phyloP scores from a whole-genome alignment of 2,113 vertebrate species.

The Bubalus kerabau region DNA sequence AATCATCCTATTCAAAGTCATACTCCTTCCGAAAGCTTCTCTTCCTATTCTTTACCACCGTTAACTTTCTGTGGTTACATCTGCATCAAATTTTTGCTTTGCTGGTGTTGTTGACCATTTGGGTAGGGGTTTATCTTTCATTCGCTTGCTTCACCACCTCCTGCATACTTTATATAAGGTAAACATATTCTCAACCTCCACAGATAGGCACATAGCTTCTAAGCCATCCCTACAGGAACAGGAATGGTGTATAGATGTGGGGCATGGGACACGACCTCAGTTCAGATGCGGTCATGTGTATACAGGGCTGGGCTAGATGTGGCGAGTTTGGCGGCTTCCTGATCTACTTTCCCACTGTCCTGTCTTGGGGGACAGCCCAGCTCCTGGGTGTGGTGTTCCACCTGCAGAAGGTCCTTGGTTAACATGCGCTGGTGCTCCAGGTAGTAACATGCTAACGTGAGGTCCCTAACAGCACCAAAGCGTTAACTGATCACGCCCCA shows the following conservation, averaged over 20 bases:
- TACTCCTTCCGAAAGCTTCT: not conserved
- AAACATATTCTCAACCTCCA: not conserved
- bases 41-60: not conserved
- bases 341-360: not conserved
- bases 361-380: not conserved
- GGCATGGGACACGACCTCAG: not conserved
- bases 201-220: not conserved
- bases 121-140: not conserved
- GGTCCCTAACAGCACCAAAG: not conserved
- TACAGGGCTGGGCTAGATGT: not conserved
- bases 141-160: not conserved
- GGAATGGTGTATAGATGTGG: not conserved
- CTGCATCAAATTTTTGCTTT: not conserved
- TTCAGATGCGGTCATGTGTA: not conserved
- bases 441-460: not conserved
- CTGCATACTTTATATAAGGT: not conserved
- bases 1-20: not conserved
- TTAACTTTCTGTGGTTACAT: not conserved
- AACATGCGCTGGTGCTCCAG: not conserved
- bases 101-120: not conserved
- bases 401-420: not conserved
- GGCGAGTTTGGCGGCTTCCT: not conserved
- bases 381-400: not conserved
- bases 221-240: not conserved
- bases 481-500: not conserved